Base-by-base conservation (phyloP, 2,888 invertebrate species). In the Stenotaenia linearis region DNA sequence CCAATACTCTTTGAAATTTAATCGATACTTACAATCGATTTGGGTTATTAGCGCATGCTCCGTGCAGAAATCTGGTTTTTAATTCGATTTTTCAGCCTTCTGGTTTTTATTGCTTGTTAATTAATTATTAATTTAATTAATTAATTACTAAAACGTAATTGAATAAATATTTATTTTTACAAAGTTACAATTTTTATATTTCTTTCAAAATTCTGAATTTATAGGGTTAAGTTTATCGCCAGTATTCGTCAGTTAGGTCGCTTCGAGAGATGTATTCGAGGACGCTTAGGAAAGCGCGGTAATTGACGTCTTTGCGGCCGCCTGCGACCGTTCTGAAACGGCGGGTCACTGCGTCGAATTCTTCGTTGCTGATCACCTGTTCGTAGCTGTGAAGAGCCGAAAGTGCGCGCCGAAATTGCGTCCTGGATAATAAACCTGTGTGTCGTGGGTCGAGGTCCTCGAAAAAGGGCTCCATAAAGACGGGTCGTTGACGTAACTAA, bases 191-290 rank as follows among this genome's bases (percentile, higher is more conserved):
- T n/a, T n/a, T n/a, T n/a, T 9, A 32, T 32, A 6, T 32, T 32
- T 6, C 4, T 9, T 9, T 32, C 9, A 32, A 32, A 32, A 4
- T 32, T 32, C 32, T 32, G 32, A 32, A 4, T 32, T 32, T 4
- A 6, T 32, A 4, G 32, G 4, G 32, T 32, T 32, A 6, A 32
- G 32, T 32, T 56, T 56, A 69, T 69, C 28, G 30, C 78, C 78
- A 78, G 18, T 56, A 78, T 61, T 78, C 78, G 10, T 30, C 56
- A 12, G 78, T 32, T 18, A 56, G 0, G 23, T 78, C 69, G 32
- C 56, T 78, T 18, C 28, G n/a, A 7, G 79, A 30, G 37, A 79
- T 75, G 37, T 79, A 75, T 23, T 79, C 75, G 6, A 79, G n/a
- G 0, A 75, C 56, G 15, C 30, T 37, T 12, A 30, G 21, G 40